These are phyloP conservation scores for Ophonus ardosiacus DNA, from an alignment of 2,888 invertebrate species.

Conservation along the genomic window DNA sequence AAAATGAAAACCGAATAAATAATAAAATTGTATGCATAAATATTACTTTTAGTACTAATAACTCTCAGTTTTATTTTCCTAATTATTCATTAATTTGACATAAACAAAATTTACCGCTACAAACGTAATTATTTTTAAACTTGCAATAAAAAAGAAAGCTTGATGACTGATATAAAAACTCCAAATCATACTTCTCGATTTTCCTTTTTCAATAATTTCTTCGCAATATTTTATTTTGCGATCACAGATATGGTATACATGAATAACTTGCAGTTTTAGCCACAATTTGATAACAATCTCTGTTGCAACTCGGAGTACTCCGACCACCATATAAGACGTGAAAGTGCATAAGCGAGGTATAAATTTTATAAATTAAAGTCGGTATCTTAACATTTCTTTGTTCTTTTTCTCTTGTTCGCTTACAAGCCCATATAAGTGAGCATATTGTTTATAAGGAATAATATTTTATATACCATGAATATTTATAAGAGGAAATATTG, in stretches of 20 bases:
- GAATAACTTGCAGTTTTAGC: conserved; percentile 31
- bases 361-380: conserved; percentile 35
- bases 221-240: conserved; percentile 37
- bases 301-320: background rate
- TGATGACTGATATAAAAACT: too few relatives aligned
- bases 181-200: background rate
- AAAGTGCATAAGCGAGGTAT: conserved; percentile 41
- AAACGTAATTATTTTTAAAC: background rate
- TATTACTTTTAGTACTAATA: too few relatives aligned
- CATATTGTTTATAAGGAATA: conserved; percentile 4
- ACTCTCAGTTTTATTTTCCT: too few relatives aligned
- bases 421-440: background rate
- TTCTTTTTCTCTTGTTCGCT: background rate
- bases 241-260: conserved; percentile 29
- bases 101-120: too few relatives aligned
- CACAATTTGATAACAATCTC: conserved; percentile 27
- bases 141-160: background rate
- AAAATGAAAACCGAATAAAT: too few relatives aligned
- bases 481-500: background rate
- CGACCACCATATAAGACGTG: conserved; percentile 49
- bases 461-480: background rate
- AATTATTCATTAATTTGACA: too few relatives aligned
- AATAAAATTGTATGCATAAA: too few relatives aligned
- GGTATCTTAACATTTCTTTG: conserved; percentile 1
- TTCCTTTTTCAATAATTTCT: background rate